Conservation (phyloP, 2,113 vertebrate genomes). For the Caracal caracal region DNA sequence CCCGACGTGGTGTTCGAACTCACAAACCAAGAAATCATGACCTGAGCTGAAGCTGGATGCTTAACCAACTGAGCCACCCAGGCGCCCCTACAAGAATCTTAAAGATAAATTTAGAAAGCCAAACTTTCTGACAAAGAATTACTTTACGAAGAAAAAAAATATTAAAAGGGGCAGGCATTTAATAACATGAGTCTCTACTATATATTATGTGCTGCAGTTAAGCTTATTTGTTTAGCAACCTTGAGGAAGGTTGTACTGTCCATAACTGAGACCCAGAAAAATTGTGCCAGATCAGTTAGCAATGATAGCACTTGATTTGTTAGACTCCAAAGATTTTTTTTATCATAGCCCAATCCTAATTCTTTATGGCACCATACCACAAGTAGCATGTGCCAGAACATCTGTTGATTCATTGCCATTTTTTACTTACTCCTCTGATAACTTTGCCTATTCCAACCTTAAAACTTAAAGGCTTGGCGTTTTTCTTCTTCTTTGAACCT, state of each 20-base stretch:
- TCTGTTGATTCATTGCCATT: not conserved
- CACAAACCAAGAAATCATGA: too few species aligned
- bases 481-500: conserved; percentile 97
- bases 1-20: too few species aligned
- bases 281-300: not conserved
- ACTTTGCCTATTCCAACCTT: conserved; percentile 96
- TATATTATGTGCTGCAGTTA: not conserved
- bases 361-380: not conserved
- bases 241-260: not conserved
- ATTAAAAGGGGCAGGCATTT: not conserved
- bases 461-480: conserved; percentile 94
- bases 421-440: conserved; percentile 94
- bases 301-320: not conserved
- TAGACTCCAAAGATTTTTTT: not conserved
- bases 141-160: conserved; percentile 22
- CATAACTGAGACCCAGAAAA: not conserved
- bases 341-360: not conserved
- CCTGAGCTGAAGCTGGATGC: too few species aligned
- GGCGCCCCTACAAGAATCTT: not conserved
- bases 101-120: not conserved
- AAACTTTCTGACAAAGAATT: conserved; percentile 21
- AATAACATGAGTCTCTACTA: not conserved
- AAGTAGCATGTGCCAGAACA: not conserved
- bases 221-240: not conserved
- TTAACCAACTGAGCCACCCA: too few species aligned